These are phyloP conservation scores for Diplolepis rosae DNA, from an alignment of 2,888 invertebrate genomes.

Conservation along the genomic window DNA sequence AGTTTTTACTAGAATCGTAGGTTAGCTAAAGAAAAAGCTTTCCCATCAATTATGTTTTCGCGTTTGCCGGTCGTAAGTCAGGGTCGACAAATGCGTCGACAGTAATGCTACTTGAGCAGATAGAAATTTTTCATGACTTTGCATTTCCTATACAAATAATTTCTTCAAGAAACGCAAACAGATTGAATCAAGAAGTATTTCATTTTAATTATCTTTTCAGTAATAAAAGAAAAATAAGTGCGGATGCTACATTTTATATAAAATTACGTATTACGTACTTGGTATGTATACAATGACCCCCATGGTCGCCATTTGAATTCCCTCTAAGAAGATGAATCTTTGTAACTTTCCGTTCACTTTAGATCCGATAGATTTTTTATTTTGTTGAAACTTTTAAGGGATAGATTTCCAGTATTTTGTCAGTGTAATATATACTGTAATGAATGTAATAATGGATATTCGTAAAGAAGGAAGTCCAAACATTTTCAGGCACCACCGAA, in stretches of 20 bases:
- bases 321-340: background rate
- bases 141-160: conserved; percentile 42
- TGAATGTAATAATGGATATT: conserved; percentile 61
- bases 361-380: background rate
- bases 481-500: conserved; percentile 41
- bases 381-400: background rate
- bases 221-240: background rate
- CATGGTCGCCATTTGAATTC: conserved; percentile 66
- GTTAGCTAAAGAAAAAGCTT: background rate
- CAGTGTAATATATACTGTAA: conserved; percentile 58
- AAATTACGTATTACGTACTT: conserved; percentile 64
- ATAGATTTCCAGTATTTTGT: conserved; percentile 58
- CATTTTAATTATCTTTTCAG: background rate
- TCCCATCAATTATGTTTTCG: conserved; percentile 39
- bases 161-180: conserved; percentile 6
- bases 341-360: background rate
- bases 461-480: conserved; percentile 37
- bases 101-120: conserved; percentile 34
- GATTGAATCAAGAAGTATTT: background rate
- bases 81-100: conserved; percentile 47
- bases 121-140: conserved; percentile 54
- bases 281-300: conserved; percentile 70
- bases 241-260: no score
- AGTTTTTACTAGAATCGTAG: conserved; percentile 7
- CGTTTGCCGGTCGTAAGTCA: conserved; percentile 52